Percentiles rank a stretch among this genome's conserved stretches.
Conservation (phyloP, 1,140 invertebrate genomes). For the Neodiprion virginianus region DNA sequence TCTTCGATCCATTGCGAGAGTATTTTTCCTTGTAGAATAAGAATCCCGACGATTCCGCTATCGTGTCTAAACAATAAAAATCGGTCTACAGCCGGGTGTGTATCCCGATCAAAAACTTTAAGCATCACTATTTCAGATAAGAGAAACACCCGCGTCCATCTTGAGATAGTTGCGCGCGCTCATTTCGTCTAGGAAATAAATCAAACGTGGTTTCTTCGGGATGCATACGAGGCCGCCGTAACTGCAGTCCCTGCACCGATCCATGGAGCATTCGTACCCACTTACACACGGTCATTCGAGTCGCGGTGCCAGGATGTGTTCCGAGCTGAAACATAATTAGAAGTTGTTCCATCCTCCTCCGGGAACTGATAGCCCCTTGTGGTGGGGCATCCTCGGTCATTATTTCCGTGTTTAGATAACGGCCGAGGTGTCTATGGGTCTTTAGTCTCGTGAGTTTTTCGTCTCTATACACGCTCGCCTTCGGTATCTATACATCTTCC, state of each 20-base stretch:
- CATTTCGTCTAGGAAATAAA: conserved; percentile 1
- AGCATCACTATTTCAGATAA: not conserved
- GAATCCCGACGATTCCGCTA: not conserved
- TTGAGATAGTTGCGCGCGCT: not conserved
- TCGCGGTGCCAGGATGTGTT: no score
- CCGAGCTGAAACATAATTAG: not conserved
- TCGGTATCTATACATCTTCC: no score
- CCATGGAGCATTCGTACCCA: no score
- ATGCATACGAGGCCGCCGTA: not conserved
- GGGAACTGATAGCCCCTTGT: not conserved
- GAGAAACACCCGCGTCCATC: conserved; percentile 1
- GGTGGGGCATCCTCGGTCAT: not conserved
- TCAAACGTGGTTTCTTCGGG: not conserved
- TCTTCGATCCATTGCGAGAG: no score
- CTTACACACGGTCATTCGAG: no score
- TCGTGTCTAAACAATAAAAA: no score
- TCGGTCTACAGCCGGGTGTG: no score
- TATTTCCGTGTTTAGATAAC: conserved; percentile 7
- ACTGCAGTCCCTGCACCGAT: no score
- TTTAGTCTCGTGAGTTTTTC: not conserved
- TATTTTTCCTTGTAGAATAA: not conserved
- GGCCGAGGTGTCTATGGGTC: not conserved
- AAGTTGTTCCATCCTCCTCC: not conserved
- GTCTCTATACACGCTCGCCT: no score
- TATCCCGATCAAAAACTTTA: not conserved